phyloP scores from a whole-genome alignment of 2,113 vertebrate species.

The Collichthys lucidus region DNA sequence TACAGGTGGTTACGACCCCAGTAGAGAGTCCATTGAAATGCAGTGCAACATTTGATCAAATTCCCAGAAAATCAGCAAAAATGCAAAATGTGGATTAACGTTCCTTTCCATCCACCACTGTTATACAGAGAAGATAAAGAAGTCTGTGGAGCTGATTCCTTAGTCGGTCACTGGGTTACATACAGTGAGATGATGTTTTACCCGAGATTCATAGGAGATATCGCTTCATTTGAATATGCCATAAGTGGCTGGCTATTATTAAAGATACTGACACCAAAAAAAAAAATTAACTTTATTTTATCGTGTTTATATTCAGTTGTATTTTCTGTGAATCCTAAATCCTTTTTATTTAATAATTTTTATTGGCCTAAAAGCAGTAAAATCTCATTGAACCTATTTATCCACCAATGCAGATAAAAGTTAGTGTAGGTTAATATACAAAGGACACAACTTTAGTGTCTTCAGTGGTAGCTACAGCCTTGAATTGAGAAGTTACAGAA shows the following conservation, averaged over 20 bases:
- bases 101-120: background rate
- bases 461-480: background rate
- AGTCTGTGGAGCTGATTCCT: background rate
- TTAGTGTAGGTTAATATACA: background rate
- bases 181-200: background rate
- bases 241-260: too few species aligned
- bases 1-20: background rate
- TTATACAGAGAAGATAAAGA: background rate
- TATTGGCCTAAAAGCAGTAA: background rate
- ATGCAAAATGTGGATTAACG: background rate
- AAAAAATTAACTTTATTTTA: background rate
- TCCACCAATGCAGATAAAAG: background rate
- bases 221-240: background rate
- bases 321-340: background rate
- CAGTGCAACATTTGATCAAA: background rate
- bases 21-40: background rate
- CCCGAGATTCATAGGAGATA: too few species aligned
- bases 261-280: background rate
- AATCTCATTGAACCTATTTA: background rate
- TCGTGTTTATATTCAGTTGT: background rate
- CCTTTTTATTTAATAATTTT: background rate
- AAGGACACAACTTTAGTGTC: background rate
- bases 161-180: background rate
- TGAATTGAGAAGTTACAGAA: background rate
- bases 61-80: background rate